Percentiles rank a stretch among this genome's conserved stretches.
phyloP scores from a whole-genome alignment of 2,113 vertebrate genomes.

The Galeopterus variegatus region DNA sequence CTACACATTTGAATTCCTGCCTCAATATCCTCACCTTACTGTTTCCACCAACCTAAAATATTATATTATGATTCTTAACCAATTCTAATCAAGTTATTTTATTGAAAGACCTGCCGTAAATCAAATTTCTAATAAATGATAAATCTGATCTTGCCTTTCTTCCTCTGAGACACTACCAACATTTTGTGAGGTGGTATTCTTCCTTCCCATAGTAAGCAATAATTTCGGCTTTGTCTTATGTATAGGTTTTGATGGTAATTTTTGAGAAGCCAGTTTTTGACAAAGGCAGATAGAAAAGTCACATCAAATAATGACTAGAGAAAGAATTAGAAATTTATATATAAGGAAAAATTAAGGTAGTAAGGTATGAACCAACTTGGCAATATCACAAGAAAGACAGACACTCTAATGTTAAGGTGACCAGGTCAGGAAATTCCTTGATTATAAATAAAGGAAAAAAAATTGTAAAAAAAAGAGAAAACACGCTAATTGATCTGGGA shows the following conservation, averaged over 20 bases:
- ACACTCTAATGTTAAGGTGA: background rate
- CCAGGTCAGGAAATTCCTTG: background rate
- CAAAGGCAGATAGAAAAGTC: background rate
- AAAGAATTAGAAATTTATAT: background rate
- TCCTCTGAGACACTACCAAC: background rate
- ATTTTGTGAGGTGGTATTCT: background rate
- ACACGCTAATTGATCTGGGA: background rate
- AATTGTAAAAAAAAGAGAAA: background rate
- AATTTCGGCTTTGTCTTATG: background rate
- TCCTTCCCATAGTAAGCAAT: background rate
- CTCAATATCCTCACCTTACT: background rate
- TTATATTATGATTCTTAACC: background rate
- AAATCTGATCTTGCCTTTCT: no score
- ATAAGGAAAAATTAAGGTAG: background rate
- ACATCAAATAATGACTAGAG: background rate
- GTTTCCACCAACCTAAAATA: background rate
- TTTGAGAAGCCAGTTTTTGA: background rate
- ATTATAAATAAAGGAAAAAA: background rate
- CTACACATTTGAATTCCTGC: background rate
- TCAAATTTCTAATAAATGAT: background rate
- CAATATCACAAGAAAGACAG: background rate
- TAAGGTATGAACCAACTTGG: background rate
- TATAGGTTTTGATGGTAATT: background rate
- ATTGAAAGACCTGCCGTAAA: background rate
- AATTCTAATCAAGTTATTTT: background rate